These are phyloP conservation scores for Drosophila sturtevanti DNA, from an alignment of 1,140 invertebrate species.

Conservation along the genomic window DNA sequence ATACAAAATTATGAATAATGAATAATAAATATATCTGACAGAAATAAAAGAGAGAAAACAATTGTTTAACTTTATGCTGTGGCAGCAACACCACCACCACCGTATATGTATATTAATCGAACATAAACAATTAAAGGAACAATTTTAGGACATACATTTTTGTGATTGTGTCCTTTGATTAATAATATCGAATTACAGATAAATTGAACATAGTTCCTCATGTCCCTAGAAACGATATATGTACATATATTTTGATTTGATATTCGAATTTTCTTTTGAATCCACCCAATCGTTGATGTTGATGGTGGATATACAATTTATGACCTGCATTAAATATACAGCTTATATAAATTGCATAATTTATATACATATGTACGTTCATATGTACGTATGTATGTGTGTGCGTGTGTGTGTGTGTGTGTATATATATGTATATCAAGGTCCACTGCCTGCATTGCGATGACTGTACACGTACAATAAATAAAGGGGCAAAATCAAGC, in stretches of 20 bases:
- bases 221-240: too few relatives aligned
- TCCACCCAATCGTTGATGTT: background rate
- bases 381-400: background rate
- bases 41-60: too few relatives aligned
- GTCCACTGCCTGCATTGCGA: background rate
- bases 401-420: background rate
- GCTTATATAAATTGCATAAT: constrained; percentile 76
- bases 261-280: background rate
- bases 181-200: too few relatives aligned
- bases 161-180: too few relatives aligned
- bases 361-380: constrained; percentile 36
- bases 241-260: background rate
- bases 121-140: too few relatives aligned
- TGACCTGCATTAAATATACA: constrained; percentile 71
- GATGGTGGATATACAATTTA: constrained; percentile 56
- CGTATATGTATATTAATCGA: too few relatives aligned
- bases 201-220: too few relatives aligned
- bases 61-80: too few relatives aligned
- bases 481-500: constrained; percentile 47
- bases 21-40: too few relatives aligned
- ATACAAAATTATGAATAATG: background rate
- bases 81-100: too few relatives aligned
- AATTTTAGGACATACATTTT: too few relatives aligned
- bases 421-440: background rate
- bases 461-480: constrained; percentile 28